Evolutionary conservation across 2,113 vertebrate genomes (phyloP), one percentile per base, ranked within the genome.

Genomic region (Lonchura striata): DNA sequence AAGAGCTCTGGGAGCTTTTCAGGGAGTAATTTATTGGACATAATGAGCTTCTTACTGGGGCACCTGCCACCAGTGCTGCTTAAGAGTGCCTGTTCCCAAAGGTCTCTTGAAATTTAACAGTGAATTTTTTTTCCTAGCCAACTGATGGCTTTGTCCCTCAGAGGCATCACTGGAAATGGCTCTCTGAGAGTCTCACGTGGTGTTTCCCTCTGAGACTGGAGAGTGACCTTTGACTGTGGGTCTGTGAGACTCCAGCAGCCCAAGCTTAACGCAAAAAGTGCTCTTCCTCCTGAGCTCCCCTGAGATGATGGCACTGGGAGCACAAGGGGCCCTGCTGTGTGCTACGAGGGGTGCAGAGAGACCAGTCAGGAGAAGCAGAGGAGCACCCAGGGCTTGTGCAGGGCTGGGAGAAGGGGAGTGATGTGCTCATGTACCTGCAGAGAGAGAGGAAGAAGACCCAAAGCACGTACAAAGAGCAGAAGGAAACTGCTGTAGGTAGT

Each of bases 1-100:
- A 96, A 93, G 72, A 86, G 95, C 93, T 82, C 81, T 77, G 54
- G 74, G 75, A 95, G 85, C 93, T 94, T 91, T 90, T 93, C 87
- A 88, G 64, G 37, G 79, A 95, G 41, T 83, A 86, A 91, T 76
- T 92, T 90, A 88, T 27, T 63, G 82, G 88, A 60, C 52, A 46
- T 83, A 93, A 95, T 60, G 64, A 88, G 79, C 90, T 84, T 86
- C 59, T 93, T 81, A 78, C 82, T 70, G 47, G 74, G 71, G 47
- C 54, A 96, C 68, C 52, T 77, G 54, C 75, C 50, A 89, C 60
- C 63, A 91, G 27, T 2, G 28, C 47, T 83, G n/a, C 69, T 74
- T 81, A 82, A 94, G 70, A 81, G 24, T 63, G 24, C 23, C 60
- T 88, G 79, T 23, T 95, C 72, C 60, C 82, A 92, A 78, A 93